Conservation (phyloP, 2,113 vertebrate species). For the Notarius quadriscutis region DNA sequence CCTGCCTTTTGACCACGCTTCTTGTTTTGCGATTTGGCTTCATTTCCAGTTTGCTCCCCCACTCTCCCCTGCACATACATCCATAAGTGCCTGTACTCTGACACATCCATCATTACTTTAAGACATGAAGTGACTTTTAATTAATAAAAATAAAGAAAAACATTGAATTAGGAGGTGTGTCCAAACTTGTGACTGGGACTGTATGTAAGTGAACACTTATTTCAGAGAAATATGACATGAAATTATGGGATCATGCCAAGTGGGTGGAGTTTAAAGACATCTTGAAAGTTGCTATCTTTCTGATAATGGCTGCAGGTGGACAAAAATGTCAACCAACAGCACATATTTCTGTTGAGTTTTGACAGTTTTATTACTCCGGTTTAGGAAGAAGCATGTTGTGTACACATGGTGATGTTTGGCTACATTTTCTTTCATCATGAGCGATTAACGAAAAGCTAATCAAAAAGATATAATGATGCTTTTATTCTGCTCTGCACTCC, state of each 20-base stretch:
- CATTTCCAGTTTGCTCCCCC: too few relatives aligned
- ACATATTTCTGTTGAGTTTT: background rate
- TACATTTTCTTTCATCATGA: conserved; percentile 21
- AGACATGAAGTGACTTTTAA: too few relatives aligned
- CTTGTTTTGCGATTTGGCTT: too few relatives aligned
- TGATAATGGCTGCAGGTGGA: background rate
- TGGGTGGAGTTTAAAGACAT: background rate
- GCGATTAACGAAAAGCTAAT: conserved; percentile 30
- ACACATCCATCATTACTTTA: too few relatives aligned
- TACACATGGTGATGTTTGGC: background rate
- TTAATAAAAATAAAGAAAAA: too few relatives aligned
- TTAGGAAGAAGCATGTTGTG: background rate
- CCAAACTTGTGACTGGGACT: too few relatives aligned
- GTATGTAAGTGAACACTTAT: too few relatives aligned
- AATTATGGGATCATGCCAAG: background rate
- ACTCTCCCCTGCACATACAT: too few relatives aligned
- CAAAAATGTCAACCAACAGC: background rate
- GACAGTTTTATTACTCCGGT: background rate
- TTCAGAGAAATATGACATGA: background rate
- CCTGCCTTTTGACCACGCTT: too few relatives aligned
- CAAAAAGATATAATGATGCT: conserved; percentile 20
- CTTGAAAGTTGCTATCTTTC: background rate
- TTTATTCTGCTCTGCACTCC: conserved; percentile 23
- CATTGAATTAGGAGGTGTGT: too few relatives aligned
- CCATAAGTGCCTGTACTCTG: too few relatives aligned